A percentile compares a stretch with the other conserved stretches of the same genome.
phyloP scores from a whole-genome alignment of 2,797 vertebrate genomes.

The Toxotes lorentzi region DNA sequence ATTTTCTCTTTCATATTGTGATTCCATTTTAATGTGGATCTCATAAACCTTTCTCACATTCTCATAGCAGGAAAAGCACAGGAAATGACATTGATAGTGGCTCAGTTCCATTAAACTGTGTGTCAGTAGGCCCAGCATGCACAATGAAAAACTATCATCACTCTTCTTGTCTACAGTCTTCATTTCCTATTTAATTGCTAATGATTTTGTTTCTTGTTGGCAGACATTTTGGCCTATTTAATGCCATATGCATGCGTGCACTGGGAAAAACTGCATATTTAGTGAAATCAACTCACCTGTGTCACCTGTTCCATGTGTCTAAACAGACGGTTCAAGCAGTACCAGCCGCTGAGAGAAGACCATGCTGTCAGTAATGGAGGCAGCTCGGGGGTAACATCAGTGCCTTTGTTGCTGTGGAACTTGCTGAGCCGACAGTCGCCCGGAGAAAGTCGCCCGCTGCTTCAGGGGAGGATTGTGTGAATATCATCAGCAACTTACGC shows the following conservation, averaged over 20 bases:
- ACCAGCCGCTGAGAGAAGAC: constrained; percentile 81
- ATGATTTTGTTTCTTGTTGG: no score
- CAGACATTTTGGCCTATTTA: neutral
- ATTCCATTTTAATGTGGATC: neutral
- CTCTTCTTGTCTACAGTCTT: neutral
- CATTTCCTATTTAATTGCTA: neutral
- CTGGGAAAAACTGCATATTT: neutral
- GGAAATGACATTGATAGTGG: neutral
- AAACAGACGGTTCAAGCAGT: constrained; percentile 86
- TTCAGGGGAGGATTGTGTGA: constrained; percentile 88
- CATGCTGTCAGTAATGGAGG: constrained; percentile 52
- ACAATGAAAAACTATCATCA: neutral
- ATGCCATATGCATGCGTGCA: no score
- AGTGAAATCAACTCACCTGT: neutral
- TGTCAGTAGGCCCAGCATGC: neutral
- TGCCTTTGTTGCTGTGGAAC: constrained; percentile 88
- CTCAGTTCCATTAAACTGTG: neutral
- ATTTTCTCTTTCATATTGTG: neutral
- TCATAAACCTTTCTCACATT: neutral
- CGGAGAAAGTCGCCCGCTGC: constrained; percentile 89
- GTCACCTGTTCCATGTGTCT: constrained; percentile 15
- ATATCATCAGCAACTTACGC: constrained; percentile 28
- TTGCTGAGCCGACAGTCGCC: constrained; percentile 82
- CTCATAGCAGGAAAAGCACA: neutral
- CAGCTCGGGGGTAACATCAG: constrained; percentile 76